A percentile compares a stretch with the other conserved stretches of the same genome.
Conservation (phyloP, 2,113 vertebrate species). For the Protobothrops flavoviridis region DNA sequence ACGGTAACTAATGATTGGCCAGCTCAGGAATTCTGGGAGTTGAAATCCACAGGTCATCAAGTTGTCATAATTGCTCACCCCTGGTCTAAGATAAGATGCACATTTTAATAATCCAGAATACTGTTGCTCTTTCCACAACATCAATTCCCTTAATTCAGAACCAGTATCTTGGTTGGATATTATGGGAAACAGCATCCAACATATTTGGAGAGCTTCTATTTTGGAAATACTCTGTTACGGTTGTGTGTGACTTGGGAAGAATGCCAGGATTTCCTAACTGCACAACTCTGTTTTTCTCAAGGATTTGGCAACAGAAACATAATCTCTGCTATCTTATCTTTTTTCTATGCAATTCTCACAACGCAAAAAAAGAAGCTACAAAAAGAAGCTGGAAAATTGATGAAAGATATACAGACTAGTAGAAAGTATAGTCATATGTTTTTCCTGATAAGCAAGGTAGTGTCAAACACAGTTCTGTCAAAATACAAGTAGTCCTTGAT, state of each 20-base stretch:
- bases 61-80: neutral
- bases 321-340: neutral
- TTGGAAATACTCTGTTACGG: neutral
- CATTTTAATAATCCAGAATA: neutral
- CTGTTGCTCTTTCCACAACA: neutral
- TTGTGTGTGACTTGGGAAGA: neutral
- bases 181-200: neutral
- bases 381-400: neutral
- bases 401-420: neutral
- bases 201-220: neutral
- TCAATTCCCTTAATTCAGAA: neutral
- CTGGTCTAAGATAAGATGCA: neutral
- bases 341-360: neutral
- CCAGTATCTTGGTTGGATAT: neutral
- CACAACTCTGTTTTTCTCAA: neutral
- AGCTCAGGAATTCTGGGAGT: neutral
- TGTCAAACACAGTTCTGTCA: neutral
- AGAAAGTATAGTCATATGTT: neutral
- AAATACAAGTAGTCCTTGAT: neutral
- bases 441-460: neutral
- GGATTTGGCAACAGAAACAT: neutral
- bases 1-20: neutral
- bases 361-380: neutral
- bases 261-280: neutral
- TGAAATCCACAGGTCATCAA: neutral